Percentiles rank a stretch among this genome's conserved stretches.
Conservation (phyloP, 2,797 vertebrate species). For the Pipistrellus kuhlii region DNA sequence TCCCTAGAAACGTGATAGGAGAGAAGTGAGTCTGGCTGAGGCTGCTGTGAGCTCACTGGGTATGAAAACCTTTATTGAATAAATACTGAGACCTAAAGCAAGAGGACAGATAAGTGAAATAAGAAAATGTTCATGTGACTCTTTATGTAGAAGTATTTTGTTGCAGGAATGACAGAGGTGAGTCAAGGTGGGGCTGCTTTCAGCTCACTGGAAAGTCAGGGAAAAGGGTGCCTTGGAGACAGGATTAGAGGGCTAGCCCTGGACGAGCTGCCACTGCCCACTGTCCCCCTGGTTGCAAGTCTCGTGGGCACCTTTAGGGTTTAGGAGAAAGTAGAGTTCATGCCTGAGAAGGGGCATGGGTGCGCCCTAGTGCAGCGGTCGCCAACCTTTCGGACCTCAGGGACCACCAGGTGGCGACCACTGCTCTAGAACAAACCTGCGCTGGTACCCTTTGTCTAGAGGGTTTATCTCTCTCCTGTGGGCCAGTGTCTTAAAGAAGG, state of each 20-base stretch:
- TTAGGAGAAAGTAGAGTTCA: neutral
- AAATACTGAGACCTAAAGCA: neutral
- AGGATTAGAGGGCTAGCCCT: neutral
- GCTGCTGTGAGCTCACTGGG: neutral
- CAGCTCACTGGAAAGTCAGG: neutral
- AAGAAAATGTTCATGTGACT: neutral
- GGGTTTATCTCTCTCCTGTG: neutral
- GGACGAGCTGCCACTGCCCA: neutral
- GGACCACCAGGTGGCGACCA: too few species aligned
- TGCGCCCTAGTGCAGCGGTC: neutral
- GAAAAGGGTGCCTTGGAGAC: neutral
- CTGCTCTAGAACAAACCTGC: neutral
- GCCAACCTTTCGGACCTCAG: too few species aligned
- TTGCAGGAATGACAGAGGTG: neutral
- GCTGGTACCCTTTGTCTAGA: neutral
- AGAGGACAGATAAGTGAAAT: neutral
- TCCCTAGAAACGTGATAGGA: neutral
- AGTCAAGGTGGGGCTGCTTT: neutral
- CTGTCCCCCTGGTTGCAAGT: neutral
- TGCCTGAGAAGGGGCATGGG: neutral
- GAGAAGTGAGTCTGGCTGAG: neutral
- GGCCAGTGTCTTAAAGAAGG: neutral
- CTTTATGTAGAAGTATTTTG: slow-evolving; percentile 8
- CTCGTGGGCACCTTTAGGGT: neutral
- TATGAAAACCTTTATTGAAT: neutral